Base-by-base conservation (phyloP, 2,797 vertebrate species). In the Micropoecilia bifurca region DNA sequence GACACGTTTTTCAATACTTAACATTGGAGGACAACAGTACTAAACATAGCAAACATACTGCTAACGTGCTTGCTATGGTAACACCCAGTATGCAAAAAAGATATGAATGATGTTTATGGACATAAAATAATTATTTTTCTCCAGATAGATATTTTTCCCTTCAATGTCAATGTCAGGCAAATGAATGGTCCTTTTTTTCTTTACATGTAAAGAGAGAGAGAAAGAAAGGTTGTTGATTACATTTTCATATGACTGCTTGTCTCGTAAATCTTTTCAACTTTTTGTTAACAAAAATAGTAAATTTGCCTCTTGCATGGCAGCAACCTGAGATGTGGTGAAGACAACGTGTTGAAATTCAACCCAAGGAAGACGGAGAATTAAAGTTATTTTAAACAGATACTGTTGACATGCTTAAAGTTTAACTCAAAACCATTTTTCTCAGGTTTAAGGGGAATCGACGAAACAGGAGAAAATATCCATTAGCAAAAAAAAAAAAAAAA, bases 401-500 rank as follows among this genome's bases (percentile, higher is more conserved):
- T n/a, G 20, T 41, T 41, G 6, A 39, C 22, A 8, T 25, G 20
- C 1, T 41, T 36, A 20, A 12, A 43, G 20, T 68, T 68, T 69
- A 13, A 41, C 36, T 25, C 7, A 25, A 5, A 2, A 43, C 18
- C 2, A 43, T 68, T 43, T 6, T 10, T 25, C 8, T 53, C 10
- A n/a, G 39, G 2, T n/a, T 69, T n/a, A 43, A 25, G 14, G 16
- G 36, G 12, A 69, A 69, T 69, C 1, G 2, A 14, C 10, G 2
- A 43, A 69, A n/a, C 4, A 69, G 9, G 4, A 69, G 39, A n/a
- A 69, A 41, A 43, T 43, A 13, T 43, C 22, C 22, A 43, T 33
- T 39, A 66, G 33, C 16, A 69, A 69, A 69, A 69, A 5, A 41
- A 43, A 69, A 69, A 69, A 69, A 5, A 41, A 69, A 63, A 69